These are phyloP conservation scores for Limnephilus rhombicus DNA, from an alignment of 2,888 invertebrate species.

Conservation along the genomic window DNA sequence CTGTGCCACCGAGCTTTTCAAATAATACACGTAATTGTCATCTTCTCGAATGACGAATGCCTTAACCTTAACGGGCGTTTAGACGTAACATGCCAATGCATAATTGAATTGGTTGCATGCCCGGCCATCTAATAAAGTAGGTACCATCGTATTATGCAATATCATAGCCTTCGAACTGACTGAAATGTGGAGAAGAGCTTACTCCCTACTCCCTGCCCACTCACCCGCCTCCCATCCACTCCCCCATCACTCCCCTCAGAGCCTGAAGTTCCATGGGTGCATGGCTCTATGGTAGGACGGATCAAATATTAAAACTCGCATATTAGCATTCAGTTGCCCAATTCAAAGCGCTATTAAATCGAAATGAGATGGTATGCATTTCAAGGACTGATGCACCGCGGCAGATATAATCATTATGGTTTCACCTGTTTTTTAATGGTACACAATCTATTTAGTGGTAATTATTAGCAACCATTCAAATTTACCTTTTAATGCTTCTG, in stretches of 20 bases:
- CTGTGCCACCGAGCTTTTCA: background rate
- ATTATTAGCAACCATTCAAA: background rate
- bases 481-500: background rate
- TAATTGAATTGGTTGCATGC: background rate
- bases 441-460: background rate
- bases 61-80: background rate
- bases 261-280: background rate
- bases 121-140: background rate
- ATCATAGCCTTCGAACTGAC: background rate
- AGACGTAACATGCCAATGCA: background rate
- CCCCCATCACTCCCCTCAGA: background rate
- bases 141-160: background rate
- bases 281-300: background rate
- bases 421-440: background rate
- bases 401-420: background rate
- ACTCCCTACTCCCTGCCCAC: background rate
- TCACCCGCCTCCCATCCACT: background rate
- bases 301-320: background rate
- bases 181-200: background rate
- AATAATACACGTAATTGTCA: background rate
- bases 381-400: background rate
- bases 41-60: background rate
- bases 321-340: background rate
- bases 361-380: background rate
- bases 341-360: background rate